phyloP scores from a whole-genome alignment of 1,140 invertebrate genomes.

The Drosophila lini region DNA sequence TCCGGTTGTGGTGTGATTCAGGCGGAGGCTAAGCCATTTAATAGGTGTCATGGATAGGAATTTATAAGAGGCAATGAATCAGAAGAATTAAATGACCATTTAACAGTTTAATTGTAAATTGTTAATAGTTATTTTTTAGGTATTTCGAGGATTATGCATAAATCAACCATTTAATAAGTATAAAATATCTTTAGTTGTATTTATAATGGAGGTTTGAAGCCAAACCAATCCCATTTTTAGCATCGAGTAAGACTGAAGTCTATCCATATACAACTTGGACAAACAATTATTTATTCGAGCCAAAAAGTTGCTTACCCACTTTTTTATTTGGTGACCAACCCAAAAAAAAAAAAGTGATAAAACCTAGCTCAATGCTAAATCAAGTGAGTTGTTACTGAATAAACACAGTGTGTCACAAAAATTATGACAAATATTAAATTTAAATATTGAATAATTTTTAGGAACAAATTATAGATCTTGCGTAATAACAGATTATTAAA shows the following conservation, averaged over 20 bases:
- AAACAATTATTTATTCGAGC: conserved; percentile 26
- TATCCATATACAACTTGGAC: conserved; percentile 3
- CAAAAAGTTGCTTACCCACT: conserved; percentile 35
- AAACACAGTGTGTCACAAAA: conserved; percentile 20
- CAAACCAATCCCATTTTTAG: conserved; percentile 6
- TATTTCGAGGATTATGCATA: not conserved
- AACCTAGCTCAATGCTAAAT: conserved; percentile 31
- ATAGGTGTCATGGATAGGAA: conserved; percentile 10
- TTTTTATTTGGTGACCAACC: conserved; percentile 44
- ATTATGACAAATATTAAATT: not conserved
- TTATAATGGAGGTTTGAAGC: not conserved
- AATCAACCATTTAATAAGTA: not conserved
- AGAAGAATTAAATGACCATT: not conserved
- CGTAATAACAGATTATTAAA: not conserved
- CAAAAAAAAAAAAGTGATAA: conserved; percentile 20
- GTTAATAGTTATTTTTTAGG: not conserved
- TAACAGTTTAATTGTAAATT: not conserved
- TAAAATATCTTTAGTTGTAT: not conserved
- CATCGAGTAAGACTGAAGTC: not conserved
- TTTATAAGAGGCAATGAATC: conserved; percentile 12
- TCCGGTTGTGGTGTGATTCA: conserved; percentile 36
- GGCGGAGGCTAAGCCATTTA: conserved; percentile 19
- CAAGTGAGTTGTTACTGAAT: conserved; percentile 9
- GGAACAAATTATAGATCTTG: too few relatives aligned
- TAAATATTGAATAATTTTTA: too few relatives aligned